Conservation (phyloP, 2,113 vertebrate genomes). For the Candoia aspera region DNA sequence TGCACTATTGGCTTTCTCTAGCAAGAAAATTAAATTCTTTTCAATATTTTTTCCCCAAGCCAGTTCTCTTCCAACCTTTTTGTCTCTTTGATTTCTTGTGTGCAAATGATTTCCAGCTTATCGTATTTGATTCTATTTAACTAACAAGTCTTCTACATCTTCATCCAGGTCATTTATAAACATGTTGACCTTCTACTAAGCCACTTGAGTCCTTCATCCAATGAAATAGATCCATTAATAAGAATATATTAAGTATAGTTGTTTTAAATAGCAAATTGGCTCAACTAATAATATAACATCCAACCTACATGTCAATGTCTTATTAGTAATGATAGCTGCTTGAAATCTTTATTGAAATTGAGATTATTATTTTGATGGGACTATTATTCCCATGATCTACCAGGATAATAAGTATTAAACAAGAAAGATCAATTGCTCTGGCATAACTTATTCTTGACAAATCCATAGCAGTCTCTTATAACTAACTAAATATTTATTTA, state of each 20-base stretch:
- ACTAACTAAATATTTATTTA: neutral
- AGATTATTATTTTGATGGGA: neutral
- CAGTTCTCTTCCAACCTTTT: neutral
- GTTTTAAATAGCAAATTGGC: neutral
- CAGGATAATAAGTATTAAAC: neutral
- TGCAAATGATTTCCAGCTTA: neutral
- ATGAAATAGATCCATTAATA: neutral
- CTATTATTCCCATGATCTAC: neutral
- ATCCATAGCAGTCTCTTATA: neutral
- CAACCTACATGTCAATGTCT: neutral
- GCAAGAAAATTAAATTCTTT: neutral
- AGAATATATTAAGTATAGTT: neutral
- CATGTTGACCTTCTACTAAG: neutral
- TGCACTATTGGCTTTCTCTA: neutral
- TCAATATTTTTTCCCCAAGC: neutral
- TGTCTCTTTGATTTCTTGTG: neutral
- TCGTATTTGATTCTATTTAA: too few relatives aligned
- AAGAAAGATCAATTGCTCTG: neutral
- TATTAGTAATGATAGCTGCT: neutral
- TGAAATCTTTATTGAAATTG: neutral
- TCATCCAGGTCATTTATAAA: neutral
- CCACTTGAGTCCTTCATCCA: neutral
- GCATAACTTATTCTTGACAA: neutral
- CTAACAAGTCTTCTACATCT: too few relatives aligned
- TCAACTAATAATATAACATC: neutral